phyloP scores from a whole-genome alignment of 2,888 invertebrate genomes.

The Scrobipalpa atriplicella region DNA sequence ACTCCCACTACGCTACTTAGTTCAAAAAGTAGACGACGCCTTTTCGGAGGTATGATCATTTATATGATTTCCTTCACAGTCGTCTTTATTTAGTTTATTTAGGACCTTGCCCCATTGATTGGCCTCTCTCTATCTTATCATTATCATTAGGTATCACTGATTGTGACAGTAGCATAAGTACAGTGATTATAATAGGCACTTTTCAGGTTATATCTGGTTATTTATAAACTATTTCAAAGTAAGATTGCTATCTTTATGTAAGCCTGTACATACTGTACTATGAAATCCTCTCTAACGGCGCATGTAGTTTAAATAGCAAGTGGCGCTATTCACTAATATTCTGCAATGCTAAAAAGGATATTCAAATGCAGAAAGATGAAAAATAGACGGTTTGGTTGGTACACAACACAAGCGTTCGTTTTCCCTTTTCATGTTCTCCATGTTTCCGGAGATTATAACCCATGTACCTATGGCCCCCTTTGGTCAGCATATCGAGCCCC shows the following conservation, averaged over 20 bases:
- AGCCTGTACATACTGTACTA: too few species aligned
- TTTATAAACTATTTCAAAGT: too few species aligned
- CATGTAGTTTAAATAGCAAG: background rate
- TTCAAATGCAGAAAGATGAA: background rate
- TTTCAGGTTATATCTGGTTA: too few species aligned
- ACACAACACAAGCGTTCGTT: background rate
- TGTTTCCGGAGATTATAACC: conserved; percentile 6
- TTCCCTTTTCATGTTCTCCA: background rate
- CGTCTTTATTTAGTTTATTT: background rate
- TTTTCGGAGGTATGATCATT: background rate
- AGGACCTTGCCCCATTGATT: background rate
- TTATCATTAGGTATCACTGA: background rate
- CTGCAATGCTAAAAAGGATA: background rate
- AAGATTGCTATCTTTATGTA: too few species aligned
- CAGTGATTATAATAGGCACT: too few species aligned
- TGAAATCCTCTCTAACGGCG: too few species aligned
- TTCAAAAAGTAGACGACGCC: background rate
- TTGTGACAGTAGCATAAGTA: background rate
- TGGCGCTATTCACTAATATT: background rate
- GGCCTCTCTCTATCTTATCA: conserved; percentile 9
- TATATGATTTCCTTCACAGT: background rate
- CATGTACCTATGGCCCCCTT: conserved; percentile 5
- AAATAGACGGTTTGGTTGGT: background rate
- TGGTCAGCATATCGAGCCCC: too few species aligned
- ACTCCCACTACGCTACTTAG: background rate